phyloP scores from a whole-genome alignment of 2,888 invertebrate genomes.

The Crematogaster levior region DNA sequence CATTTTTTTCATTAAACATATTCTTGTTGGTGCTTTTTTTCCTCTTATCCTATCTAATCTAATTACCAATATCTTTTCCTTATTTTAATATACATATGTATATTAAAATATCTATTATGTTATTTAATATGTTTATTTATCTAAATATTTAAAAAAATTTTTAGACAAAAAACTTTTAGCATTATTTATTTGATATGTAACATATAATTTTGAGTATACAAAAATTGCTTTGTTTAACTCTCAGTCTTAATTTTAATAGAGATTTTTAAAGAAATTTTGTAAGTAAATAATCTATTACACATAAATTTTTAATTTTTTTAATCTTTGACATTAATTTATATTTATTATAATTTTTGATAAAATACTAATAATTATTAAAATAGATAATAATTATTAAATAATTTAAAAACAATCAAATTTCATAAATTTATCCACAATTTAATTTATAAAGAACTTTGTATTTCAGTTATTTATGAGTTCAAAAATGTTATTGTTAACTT shows the following conservation, averaged over 20 bases:
- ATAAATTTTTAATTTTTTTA: neutral
- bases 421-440: neutral
- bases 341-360: neutral
- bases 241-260: neutral
- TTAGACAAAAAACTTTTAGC: neutral
- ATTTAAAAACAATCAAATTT: neutral
- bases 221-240: neutral
- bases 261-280: neutral
- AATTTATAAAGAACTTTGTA: neutral
- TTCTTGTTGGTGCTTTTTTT: neutral
- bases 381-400: too few relatives aligned
- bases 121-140: conserved; percentile 5
- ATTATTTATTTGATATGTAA: neutral
- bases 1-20: neutral
- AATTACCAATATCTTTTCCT: neutral
- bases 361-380: neutral
- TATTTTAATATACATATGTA: neutral
- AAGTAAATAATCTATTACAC: neutral
- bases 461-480: neutral
- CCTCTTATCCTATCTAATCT: neutral
- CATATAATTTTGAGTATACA: neutral
- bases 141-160: neutral
- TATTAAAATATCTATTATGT: too few relatives aligned
- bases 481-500: neutral
- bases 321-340: neutral